phyloP scores from a whole-genome alignment of 2,113 vertebrate genomes.

The Upupa epops region DNA sequence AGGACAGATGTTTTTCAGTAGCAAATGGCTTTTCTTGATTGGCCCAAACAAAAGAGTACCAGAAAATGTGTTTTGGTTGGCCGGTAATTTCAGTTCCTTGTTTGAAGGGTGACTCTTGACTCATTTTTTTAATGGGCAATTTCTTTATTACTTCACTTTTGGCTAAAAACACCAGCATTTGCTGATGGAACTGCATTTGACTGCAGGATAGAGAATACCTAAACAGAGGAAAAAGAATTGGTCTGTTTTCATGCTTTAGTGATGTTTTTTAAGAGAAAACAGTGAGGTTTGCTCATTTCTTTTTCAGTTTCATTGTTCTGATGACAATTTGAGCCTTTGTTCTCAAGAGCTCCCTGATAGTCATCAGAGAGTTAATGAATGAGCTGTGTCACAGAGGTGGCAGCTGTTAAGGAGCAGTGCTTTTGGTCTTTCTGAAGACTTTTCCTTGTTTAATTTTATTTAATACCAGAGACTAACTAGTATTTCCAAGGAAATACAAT shows the following conservation, averaged over 20 bases:
- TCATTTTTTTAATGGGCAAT: not conserved
- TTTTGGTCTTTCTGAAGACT: constrained; percentile 4
- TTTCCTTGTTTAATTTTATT: constrained; percentile 1
- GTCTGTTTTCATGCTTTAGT: not conserved
- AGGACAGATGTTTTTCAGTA: constrained; percentile 2
- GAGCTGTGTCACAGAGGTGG: constrained; percentile 10
- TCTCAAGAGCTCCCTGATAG: constrained; percentile 31
- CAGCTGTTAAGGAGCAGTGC: not conserved
- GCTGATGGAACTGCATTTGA: not conserved
- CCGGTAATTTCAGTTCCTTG: not conserved
- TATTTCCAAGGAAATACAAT: constrained; percentile 18
- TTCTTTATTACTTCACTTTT: not conserved
- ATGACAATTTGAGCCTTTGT: not conserved
- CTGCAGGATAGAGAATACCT: not conserved
- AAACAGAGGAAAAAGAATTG: not conserved
- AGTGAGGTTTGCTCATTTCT: not conserved
- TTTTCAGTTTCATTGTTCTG: constrained; percentile 17
- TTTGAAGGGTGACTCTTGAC: not conserved
- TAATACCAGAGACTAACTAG: not conserved
- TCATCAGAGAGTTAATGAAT: constrained; percentile 20
- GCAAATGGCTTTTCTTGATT: not conserved
- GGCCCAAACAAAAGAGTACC: not conserved
- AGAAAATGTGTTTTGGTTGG: not conserved
- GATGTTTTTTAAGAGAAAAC: not conserved
- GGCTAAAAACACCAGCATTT: not conserved